Evolutionary conservation across 2,797 vertebrate genomes (phyloP), one percentile per base, ranked within the genome.

Genomic region (Anas acuta): DNA sequence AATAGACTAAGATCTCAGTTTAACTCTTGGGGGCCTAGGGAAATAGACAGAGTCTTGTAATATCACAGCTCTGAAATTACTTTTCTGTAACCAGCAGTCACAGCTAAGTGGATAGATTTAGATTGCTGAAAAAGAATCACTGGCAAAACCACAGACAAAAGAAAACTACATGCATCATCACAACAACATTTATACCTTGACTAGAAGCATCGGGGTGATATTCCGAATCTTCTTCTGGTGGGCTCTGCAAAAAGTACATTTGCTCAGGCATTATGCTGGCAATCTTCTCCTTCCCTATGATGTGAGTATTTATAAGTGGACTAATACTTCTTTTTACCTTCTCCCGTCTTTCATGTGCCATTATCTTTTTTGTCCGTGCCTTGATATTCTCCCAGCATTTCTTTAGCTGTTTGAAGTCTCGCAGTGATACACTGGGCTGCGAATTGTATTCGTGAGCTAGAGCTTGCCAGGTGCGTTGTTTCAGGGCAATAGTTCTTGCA

Each of bases 351-450:
- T 98, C 98, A 90, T 98, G 98, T 87, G 98, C 98, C 98, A 98
- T 98, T 94, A 98, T 98, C 96, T 98, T 98, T 98, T 98, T 98
- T 96, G 98, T 98, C 97, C 98, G 97, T 90, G 98, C 98, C 92
- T 98, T 98, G 97, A 98, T 98, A 96, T 98, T 98, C 95, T 98
- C 98, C 98, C 98, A 98, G 93, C 98, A 98, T 97, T 98, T 98
- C 95, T 98, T 98, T 71, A 98, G 90, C 90, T 98, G 98, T 84
- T 98, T 98, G 95, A 98, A 98, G 95, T 98, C 98, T 95, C 98
- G 96, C 66, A 98, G 97, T 0, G 98, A 98, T 4, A 98, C 98
- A 2, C 98, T 98, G 6, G 98, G 98, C 94, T 98, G 98, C 9
- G 98, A 98, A 84, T 98, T 98, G 41, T 98, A 98, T 15, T 98